Evolutionary conservation across 1,140 invertebrate species (phyloP).

Genomic region (Hylyphantes graminicola): DNA sequence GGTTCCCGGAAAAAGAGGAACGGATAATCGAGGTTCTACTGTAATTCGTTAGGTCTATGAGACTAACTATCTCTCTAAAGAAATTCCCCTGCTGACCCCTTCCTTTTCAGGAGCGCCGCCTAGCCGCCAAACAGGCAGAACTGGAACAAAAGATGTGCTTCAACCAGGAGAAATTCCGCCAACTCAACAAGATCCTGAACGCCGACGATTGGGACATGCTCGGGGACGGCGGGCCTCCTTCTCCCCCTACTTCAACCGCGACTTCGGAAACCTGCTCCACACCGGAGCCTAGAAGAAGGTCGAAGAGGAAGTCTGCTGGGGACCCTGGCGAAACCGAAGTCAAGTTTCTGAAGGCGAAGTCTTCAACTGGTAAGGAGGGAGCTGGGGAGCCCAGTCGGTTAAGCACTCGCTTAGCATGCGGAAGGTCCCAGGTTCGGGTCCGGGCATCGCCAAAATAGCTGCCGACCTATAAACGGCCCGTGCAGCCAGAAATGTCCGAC

Average conservation of each 20-base stretch:
- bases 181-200: conserved; percentile 62
- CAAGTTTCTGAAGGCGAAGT: neutral
- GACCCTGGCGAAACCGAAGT: conserved; percentile 12
- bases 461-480: too few species aligned
- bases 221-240: neutral
- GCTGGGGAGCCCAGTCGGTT: too few species aligned
- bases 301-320: conserved; percentile 11
- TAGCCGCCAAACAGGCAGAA: conserved; percentile 68
- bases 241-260: neutral
- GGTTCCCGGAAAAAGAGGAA: too few species aligned
- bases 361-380: neutral
- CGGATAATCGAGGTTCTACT: too few species aligned
- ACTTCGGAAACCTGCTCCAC: conserved; percentile 15
- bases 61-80: too few species aligned
- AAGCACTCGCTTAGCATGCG: too few species aligned
- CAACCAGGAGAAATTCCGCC: conserved; percentile 61
- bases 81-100: too few species aligned
- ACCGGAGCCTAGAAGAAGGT: neutral
- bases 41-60: too few species aligned
- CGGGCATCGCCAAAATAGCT: too few species aligned
- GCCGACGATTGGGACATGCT: conserved; percentile 59
- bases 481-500: too few species aligned
- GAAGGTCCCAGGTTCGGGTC: too few species aligned
- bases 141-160: conserved; percentile 61
- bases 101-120: conserved; percentile 68